Conservation (phyloP, 2,888 invertebrate species). For the Patella pellucida region DNA sequence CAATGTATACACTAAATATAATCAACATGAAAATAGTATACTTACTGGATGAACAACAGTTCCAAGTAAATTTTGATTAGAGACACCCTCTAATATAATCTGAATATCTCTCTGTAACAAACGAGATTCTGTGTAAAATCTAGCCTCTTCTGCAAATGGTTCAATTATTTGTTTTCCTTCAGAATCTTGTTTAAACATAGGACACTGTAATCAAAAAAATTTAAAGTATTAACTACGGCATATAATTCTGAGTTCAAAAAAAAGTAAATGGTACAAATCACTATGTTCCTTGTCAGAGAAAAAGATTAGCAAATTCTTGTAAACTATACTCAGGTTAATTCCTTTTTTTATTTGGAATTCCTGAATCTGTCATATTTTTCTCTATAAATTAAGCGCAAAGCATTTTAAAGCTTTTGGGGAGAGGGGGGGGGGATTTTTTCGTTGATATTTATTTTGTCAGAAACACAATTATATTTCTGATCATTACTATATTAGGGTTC, state of each 20-base stretch:
- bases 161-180: constrained; percentile 75
- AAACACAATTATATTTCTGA: no score
- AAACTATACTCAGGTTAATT: no score
- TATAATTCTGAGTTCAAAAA: neutral
- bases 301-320: neutral
- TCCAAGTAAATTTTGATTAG: constrained; percentile 90
- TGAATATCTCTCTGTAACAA: constrained; percentile 87
- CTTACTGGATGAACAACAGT: constrained; percentile 88
- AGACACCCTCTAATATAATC: constrained; percentile 87
- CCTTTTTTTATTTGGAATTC: no score
- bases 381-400: no score
- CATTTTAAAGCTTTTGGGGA: no score
- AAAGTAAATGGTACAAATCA: neutral
- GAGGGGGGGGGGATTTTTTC: no score
- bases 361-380: no score
- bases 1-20: no score
- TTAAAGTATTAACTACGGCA: neutral
- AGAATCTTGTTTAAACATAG: constrained; percentile 77
- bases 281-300: neutral
- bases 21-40: constrained; percentile 61
- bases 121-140: constrained; percentile 91
- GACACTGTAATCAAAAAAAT: constrained; percentile 68
- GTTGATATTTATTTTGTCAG: no score
- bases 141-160: constrained; percentile 88
- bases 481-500: no score